These are phyloP conservation scores for Lasioglossum lativentre DNA, from an alignment of 2,888 invertebrate species.

Conservation along the genomic window DNA sequence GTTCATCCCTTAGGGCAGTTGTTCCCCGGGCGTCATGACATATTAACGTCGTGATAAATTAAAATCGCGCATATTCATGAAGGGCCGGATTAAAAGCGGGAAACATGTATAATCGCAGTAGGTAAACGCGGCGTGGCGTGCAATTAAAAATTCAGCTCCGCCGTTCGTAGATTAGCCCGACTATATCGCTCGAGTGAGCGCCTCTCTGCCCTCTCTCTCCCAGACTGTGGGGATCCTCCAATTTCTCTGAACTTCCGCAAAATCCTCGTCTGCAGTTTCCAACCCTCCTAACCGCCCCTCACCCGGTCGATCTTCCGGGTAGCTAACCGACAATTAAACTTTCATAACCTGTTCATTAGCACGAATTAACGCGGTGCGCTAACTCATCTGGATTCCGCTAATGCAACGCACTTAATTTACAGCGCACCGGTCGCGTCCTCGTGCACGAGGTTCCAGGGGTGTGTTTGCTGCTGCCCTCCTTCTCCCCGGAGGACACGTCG, in stretches of 20 bases:
- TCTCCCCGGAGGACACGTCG: constrained; percentile 64
- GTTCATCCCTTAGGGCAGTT: not conserved
- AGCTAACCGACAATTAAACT: constrained; percentile 77
- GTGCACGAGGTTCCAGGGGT: constrained; percentile 31
- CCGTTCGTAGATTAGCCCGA: constrained; percentile 25
- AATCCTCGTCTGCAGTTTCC: constrained; percentile 35
- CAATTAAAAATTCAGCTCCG: constrained; percentile 52
- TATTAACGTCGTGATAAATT: constrained; percentile 6
- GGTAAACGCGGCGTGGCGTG: constrained; percentile 13
- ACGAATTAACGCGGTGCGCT: constrained; percentile 75
- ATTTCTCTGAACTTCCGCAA: constrained; percentile 53
- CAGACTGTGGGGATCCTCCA: constrained; percentile 39
- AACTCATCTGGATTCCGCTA: constrained; percentile 75
- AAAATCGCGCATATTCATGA: not conserved
- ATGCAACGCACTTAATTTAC: constrained; percentile 77
- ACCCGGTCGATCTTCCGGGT: constrained; percentile 47
- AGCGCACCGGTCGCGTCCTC: constrained; percentile 49
- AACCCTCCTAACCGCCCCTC: not conserved
- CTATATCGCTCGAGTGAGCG: constrained; percentile 17
- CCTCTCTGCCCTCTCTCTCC: not conserved
- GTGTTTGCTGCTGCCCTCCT: constrained; percentile 66
- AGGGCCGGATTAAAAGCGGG: not conserved
- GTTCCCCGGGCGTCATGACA: not conserved
- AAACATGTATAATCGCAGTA: not conserved
- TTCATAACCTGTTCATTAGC: constrained; percentile 78